phyloP scores from a whole-genome alignment of 2,113 vertebrate genomes.

The Ceyx margarethae region DNA sequence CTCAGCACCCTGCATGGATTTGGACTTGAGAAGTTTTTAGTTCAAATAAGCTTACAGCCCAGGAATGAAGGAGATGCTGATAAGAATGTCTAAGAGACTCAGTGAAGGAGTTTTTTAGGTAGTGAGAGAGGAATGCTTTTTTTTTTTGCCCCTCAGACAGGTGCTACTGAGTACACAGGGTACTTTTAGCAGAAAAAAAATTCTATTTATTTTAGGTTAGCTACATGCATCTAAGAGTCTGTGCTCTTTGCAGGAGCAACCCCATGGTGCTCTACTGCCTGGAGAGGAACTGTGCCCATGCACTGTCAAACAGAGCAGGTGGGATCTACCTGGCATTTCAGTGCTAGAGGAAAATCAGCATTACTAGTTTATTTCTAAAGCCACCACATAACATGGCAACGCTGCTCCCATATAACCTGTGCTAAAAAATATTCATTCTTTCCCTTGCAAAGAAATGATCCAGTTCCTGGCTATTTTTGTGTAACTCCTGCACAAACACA shows the following conservation, averaged over 20 bases:
- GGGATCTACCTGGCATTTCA: not conserved
- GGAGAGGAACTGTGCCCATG: not conserved
- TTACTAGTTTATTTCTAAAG: not conserved
- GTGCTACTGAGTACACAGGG: not conserved
- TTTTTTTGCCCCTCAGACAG: not conserved
- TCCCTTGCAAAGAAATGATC: not conserved
- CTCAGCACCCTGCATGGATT: not conserved
- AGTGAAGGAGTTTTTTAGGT: not conserved
- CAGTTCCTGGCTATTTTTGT: not conserved
- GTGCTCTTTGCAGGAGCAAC: not conserved
- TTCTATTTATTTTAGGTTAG: not conserved
- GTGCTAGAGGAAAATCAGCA: not conserved
- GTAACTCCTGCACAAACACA: not conserved
- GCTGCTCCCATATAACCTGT: not conserved
- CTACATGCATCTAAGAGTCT: not conserved
- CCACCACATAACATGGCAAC: not conserved
- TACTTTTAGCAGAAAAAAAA: not conserved
- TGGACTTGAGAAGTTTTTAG: conserved; percentile 6
- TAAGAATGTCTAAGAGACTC: not conserved
- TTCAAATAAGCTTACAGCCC: not conserved
- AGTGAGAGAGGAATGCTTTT: conserved; percentile 5
- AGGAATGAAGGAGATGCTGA: not conserved
- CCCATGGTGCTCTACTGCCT: not conserved
- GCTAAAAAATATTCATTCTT: not conserved
- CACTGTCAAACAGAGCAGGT: rapidly evolving